Base-by-base conservation (phyloP, 2,113 vertebrate species). In the Carlito syrichta region DNA sequence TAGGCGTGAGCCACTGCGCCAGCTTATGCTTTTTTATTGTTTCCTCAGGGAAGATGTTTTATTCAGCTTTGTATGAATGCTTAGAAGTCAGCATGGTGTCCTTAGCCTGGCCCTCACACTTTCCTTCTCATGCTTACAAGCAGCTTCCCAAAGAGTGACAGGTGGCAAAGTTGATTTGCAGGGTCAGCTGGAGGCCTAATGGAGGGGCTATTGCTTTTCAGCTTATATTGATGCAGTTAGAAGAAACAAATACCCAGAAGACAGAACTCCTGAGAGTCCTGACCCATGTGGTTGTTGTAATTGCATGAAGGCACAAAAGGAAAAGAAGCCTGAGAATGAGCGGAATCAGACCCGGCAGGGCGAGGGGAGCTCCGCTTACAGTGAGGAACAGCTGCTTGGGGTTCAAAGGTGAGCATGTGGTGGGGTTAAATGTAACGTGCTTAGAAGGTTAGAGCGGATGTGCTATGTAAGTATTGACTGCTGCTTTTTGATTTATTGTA, bases 311-410 rank as follows among this genome's bases (percentile, higher is more conserved):
- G 1, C 89, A 91, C 22, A 99, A 74, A 98, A 98, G 98, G 97
- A 99, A 98, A 99, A 98, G 98, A 94, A 96, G 71, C 73, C 93
- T 79, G 98, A 99, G 48, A 98, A 98, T 74, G 98, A 99, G 81
- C 76, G 96, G 78, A 94, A 62, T 30, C 97, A 97, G 89, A 93
- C 71, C 74, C 38, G 86, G 76, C 97, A 95, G 98, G 43, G 95
- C 60, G 97, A 62, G 97, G 99, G 40, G 96, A 99, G 16, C 87
- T 98, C 99, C 97, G 99, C 98, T 88, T 99, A 99, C 95, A 99
- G 99, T 0, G 99, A 99, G 79, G 99, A 99, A 35, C 99, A 99
- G 94, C 98, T 99, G 13, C 99, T 99, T 92, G 99, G 99, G 35
- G 99, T 99, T 82, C 98, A 98, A 98, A 99, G 99, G 99, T 99